These are phyloP conservation scores for Drosophila testacea DNA, from an alignment of 2,888 invertebrate species.

Conservation along the genomic window DNA sequence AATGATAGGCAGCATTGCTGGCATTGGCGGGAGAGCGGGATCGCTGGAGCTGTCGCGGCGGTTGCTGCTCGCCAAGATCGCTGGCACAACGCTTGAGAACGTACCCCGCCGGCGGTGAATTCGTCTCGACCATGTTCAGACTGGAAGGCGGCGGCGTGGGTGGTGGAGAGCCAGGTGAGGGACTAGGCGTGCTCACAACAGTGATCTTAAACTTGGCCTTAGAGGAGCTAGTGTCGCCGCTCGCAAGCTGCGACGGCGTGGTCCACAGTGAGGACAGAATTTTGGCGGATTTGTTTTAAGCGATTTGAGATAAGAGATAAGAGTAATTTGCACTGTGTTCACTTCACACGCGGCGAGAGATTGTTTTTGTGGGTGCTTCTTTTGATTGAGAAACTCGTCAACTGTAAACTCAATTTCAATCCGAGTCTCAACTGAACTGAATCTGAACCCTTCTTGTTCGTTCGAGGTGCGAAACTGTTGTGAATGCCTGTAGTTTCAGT, in stretches of 20 bases:
- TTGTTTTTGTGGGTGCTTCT: too few species aligned
- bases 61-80: constrained; percentile 69
- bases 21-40: constrained; percentile 48
- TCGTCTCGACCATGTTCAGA: background rate
- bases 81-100: constrained; percentile 81
- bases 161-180: constrained; percentile 81
- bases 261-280: constrained; percentile 86
- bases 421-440: constrained; percentile 4
- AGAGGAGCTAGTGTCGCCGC: constrained; percentile 64
- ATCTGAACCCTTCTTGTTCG: constrained; percentile 81
- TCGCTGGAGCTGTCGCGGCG: constrained; percentile 59
- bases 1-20: constrained; percentile 81
- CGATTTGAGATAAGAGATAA: background rate
- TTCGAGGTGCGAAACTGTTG: constrained; percentile 84
- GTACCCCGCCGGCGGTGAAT: background rate
- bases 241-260: constrained; percentile 84
- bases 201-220: constrained; percentile 84
- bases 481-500: constrained; percentile 54
- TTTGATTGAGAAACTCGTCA: background rate
- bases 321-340: background rate
- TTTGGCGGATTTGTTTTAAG: constrained; percentile 67
- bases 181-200: constrained; percentile 82
- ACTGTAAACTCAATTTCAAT: constrained; percentile 14
- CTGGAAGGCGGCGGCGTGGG: constrained; percentile 73
- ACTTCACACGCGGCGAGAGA: constrained; percentile 44